phyloP scores from a whole-genome alignment of 2,888 invertebrate genomes.

The Scaptomyza parva region DNA sequence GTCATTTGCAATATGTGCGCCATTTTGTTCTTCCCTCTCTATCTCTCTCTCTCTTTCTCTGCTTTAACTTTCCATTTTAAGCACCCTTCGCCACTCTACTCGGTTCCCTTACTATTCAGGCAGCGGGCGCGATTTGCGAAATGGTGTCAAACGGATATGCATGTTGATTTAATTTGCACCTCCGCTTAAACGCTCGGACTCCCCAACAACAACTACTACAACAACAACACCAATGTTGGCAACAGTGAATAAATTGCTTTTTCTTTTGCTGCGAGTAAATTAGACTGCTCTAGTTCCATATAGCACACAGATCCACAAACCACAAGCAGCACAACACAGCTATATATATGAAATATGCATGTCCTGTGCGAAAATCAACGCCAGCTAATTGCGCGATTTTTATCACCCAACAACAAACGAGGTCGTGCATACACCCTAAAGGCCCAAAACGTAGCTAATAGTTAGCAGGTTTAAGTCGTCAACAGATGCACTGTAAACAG shows the following conservation, averaged over 20 bases:
- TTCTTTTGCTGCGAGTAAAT: constrained; percentile 62
- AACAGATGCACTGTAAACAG: constrained; percentile 15
- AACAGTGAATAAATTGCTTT: constrained; percentile 61
- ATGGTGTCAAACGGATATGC: constrained; percentile 81
- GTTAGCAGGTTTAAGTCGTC: not conserved
- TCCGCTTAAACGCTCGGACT: constrained; percentile 72
- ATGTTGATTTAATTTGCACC: constrained; percentile 81
- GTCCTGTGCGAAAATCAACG: constrained; percentile 79
- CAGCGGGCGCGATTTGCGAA: constrained; percentile 60
- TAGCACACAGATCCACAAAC: constrained; percentile 10
- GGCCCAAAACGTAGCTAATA: not conserved
- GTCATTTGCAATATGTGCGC: constrained; percentile 75
- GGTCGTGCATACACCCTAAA: constrained; percentile 49
- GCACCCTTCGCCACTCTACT: constrained; percentile 17
- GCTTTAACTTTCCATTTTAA: constrained; percentile 11
- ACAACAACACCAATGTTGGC: constrained; percentile 22
- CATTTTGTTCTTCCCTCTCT: constrained; percentile 46
- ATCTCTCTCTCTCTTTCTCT: not conserved
- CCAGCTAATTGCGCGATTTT: constrained; percentile 75
- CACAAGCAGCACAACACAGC: not conserved
- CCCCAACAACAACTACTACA: not conserved
- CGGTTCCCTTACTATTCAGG: constrained; percentile 7
- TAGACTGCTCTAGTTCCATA: constrained; percentile 65
- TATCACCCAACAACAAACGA: constrained; percentile 64
- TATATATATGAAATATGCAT: constrained; percentile 53